These are phyloP conservation scores for Ispidina lecontei DNA, from an alignment of 2,797 vertebrate genomes.

Conservation along the genomic window DNA sequence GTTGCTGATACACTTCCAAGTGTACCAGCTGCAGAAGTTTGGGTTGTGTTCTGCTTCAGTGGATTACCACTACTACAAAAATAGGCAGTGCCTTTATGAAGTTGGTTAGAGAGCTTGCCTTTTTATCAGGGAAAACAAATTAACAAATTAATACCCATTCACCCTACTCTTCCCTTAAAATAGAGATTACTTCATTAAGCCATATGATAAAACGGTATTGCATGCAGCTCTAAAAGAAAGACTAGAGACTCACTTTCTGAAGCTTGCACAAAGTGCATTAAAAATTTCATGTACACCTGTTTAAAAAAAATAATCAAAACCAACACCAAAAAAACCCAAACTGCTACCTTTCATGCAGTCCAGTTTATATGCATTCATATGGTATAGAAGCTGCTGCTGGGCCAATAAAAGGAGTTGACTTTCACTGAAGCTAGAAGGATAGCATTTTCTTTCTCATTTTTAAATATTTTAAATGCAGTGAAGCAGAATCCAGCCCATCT, in stretches of 20 bases:
- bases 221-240: neutral
- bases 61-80: neutral
- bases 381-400: neutral
- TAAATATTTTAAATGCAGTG: constrained; percentile 8
- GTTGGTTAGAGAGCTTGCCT: neutral
- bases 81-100: neutral
- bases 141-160: neutral
- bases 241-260: neutral
- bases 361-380: neutral
- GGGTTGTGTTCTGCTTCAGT: constrained; percentile 56
- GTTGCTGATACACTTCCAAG: constrained; percentile 37
- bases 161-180: neutral
- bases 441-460: neutral
- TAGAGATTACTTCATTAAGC: neutral
- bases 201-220: neutral
- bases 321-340: neutral
- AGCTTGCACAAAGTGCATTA: neutral
- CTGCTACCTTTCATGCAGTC: neutral
- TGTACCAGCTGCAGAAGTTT: constrained; percentile 30
- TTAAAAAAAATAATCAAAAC: neutral
- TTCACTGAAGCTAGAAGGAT: neutral
- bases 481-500: constrained; percentile 45
- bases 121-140: neutral
- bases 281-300: neutral
- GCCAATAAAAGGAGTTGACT: neutral